A percentile compares a stretch with the other conserved stretches of the same genome.
Evolutionary conservation across 2,888 invertebrate species (phyloP).

Genomic region (Pegoplata infirma): DNA sequence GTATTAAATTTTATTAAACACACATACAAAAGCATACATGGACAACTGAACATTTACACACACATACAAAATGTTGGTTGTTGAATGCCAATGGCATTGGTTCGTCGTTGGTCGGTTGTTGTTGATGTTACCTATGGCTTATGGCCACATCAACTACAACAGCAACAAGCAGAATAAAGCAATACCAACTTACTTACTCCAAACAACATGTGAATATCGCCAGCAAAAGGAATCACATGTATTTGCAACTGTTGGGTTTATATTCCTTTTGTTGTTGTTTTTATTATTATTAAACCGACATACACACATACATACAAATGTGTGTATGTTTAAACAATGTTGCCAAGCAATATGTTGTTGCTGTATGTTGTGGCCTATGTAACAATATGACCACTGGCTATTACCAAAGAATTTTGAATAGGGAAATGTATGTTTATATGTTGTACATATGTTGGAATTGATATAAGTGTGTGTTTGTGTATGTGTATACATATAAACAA

Average conservation of each 20-base stretch:
- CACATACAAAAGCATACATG: constrained; percentile 53
- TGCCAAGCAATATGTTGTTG: constrained; percentile 36
- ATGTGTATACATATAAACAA: too few relatives aligned
- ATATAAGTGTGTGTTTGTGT: constrained; percentile 33
- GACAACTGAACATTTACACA: too few relatives aligned
- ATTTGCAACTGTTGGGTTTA: constrained; percentile 21
- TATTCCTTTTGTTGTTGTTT: constrained; percentile 26
- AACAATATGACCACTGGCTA: constrained; percentile 57
- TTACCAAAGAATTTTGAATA: constrained; percentile 43
- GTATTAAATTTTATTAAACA: constrained; percentile 62
- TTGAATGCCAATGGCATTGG: constrained; percentile 58
- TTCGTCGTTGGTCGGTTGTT: too few relatives aligned
- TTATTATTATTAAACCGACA: constrained; percentile 1
- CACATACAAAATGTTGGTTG: too few relatives aligned
- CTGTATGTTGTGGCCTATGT: constrained; percentile 51
- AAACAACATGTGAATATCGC: too few relatives aligned
- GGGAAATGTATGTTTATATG: constrained; percentile 14
- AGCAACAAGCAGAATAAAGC: not conserved
- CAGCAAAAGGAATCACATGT: not conserved
- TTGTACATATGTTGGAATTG: not conserved
- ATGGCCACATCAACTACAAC: constrained; percentile 45
- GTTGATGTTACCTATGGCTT: constrained; percentile 51
- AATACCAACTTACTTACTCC: too few relatives aligned
- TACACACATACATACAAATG: constrained; percentile 1
- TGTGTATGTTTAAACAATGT: too few relatives aligned